Percentiles rank a stretch among this genome's conserved stretches.
Evolutionary conservation across 2,797 vertebrate genomes (phyloP).

Genomic region (Orestias chungarensis): DNA sequence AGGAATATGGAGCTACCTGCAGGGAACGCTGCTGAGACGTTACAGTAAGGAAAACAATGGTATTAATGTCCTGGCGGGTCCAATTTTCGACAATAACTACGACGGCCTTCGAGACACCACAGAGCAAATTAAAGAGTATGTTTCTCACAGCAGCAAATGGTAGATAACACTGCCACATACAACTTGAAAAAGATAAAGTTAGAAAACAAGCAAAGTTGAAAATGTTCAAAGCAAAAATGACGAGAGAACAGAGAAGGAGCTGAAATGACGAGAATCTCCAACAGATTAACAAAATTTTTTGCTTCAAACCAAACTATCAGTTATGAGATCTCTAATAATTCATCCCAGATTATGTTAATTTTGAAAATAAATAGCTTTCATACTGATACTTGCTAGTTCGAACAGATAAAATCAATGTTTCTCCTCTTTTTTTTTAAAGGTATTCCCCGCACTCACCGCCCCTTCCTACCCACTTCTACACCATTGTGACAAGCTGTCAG

Average conservation of each 20-base stretch:
- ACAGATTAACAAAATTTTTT: too few species aligned
- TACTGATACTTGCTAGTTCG: neutral
- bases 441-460: constrained; percentile 78
- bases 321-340: neutral
- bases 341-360: neutral
- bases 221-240: neutral
- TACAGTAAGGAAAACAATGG: constrained; percentile 87
- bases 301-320: neutral
- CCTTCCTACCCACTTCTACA: constrained; percentile 90
- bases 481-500: constrained; percentile 89
- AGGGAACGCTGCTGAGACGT: constrained; percentile 85
- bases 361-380: neutral
- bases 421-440: constrained; percentile 62
- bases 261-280: neutral
- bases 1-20: constrained; percentile 93
- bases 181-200: neutral
- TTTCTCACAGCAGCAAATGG: neutral
- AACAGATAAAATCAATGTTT: neutral
- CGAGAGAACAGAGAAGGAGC: neutral
- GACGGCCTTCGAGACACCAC: constrained; percentile 88
- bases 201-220: neutral
- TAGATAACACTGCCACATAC: neutral
- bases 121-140: constrained; percentile 88
- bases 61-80: constrained; percentile 89
- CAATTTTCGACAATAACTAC: constrained; percentile 89